phyloP scores from a whole-genome alignment of 2,888 invertebrate genomes.

The Temnothorax unifasciatus region DNA sequence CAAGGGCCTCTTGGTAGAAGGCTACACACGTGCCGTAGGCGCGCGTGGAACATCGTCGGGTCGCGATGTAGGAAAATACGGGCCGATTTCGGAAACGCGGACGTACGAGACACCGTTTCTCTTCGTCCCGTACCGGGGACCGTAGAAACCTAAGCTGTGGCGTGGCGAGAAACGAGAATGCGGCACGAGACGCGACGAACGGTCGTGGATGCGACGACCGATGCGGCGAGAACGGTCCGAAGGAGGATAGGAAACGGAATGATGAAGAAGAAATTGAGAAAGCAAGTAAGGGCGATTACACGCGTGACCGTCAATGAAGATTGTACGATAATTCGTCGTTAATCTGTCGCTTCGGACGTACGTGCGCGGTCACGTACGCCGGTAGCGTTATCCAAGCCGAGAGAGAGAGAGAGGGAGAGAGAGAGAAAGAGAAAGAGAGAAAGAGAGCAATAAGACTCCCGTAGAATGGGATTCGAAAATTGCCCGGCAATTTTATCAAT shows the following conservation, averaged over 20 bases:
- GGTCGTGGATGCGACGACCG: not conserved
- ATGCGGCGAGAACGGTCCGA: conserved; percentile 9
- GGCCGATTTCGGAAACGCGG: conserved; percentile 25
- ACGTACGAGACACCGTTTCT: conserved; percentile 52
- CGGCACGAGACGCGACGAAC: conserved; percentile 29
- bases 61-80: not conserved
- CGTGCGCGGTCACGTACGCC: conserved; percentile 25
- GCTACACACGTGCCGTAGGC: not conserved
- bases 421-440: not conserved
- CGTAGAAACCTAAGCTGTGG: conserved; percentile 36
- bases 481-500: conserved; percentile 41
- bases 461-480: conserved; percentile 34
- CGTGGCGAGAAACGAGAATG: conserved; percentile 58
- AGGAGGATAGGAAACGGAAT: conserved; percentile 37
- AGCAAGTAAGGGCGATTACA: conserved; percentile 55
- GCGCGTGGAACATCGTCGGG: not conserved
- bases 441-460: not conserved
- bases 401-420: not conserved
- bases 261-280: conserved; percentile 66
- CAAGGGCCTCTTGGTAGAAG: not conserved
- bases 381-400: conserved; percentile 28
- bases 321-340: conserved; percentile 41
- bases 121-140: conserved; percentile 46
- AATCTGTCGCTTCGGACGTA: conserved; percentile 25
- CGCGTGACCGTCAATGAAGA: conserved; percentile 15